Evolutionary conservation across 2,888 invertebrate genomes (phyloP).

Genomic region (Acrobasis consociella): DNA sequence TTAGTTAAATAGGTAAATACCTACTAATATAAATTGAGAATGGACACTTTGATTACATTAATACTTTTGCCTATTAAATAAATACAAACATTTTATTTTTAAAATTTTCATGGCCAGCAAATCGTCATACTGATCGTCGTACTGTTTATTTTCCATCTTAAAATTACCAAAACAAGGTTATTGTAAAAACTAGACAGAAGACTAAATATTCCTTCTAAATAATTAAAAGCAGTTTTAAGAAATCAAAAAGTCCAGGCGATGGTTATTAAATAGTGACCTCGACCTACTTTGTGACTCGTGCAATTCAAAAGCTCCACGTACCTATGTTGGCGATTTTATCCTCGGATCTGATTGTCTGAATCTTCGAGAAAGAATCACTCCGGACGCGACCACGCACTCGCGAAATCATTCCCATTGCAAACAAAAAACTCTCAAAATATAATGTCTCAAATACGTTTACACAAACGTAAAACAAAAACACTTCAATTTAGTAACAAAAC

Average conservation of each 20-base stretch:
- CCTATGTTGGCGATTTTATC: conserved; percentile 88
- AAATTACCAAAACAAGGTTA: too few species aligned
- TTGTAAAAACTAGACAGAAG: too few species aligned
- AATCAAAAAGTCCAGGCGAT: background rate
- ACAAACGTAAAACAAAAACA: conserved; percentile 12
- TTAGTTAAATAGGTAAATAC: too few species aligned
- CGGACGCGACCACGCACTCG: conserved; percentile 86
- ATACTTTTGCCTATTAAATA: too few species aligned
- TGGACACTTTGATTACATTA: too few species aligned
- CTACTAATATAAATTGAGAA: too few species aligned
- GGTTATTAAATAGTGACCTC: background rate
- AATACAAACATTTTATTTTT: too few species aligned
- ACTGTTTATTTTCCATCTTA: too few species aligned
- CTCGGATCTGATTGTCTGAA: conserved; percentile 83
- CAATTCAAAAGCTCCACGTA: conserved; percentile 50
- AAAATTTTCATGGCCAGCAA: too few species aligned
- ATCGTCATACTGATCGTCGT: too few species aligned
- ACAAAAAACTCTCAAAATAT: conserved; percentile 5
- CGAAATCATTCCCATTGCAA: conserved; percentile 86
- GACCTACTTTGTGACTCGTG: background rate
- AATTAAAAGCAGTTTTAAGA: too few species aligned
- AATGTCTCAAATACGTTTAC: background rate
- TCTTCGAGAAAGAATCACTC: conserved; percentile 84
- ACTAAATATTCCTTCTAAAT: too few species aligned
- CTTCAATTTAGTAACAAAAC: conserved; percentile 18